These are phyloP conservation scores for Pycnomerus fuliginosus DNA, from an alignment of 2,888 invertebrate species.

Conservation along the genomic window DNA sequence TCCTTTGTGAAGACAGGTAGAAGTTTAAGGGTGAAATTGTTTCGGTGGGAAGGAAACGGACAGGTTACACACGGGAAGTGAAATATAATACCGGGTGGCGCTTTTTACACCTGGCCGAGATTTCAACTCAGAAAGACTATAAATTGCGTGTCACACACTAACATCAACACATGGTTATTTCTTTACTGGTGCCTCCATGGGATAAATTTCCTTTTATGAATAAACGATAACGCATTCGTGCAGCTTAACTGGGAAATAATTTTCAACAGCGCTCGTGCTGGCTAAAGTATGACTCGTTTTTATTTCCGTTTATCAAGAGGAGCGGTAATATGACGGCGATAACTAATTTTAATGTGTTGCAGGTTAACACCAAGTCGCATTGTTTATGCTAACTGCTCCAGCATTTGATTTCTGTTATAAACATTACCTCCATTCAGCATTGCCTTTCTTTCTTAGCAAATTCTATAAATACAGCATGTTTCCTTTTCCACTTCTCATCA, in stretches of 20 bases:
- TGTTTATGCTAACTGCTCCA: too few species aligned
- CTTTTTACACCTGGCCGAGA: constrained; percentile 12
- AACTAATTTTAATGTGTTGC: constrained; percentile 1
- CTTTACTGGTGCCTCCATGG: not conserved
- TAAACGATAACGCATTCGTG: not conserved
- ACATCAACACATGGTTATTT: not conserved
- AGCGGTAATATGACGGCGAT: not conserved
- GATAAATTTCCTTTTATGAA: not conserved
- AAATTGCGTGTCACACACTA: too few species aligned
- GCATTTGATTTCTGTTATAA: too few species aligned
- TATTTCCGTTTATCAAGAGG: too few species aligned
- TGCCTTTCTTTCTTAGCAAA: too few species aligned
- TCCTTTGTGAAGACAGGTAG: constrained; percentile 11
- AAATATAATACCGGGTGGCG: constrained; percentile 9
- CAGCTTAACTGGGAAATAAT: not conserved
- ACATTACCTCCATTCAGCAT: too few species aligned
- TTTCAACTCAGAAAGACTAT: too few species aligned
- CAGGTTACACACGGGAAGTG: constrained; percentile 17
- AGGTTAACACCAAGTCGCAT: too few species aligned
- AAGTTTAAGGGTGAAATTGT: constrained; percentile 17
- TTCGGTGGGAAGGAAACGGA: constrained; percentile 18
- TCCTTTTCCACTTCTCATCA: too few species aligned
- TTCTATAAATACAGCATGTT: too few species aligned
- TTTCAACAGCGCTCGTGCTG: too few species aligned
- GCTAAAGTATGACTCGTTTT: too few species aligned